phyloP scores from a whole-genome alignment of 1,140 invertebrate genomes.

The Calephelis nemesis region DNA sequence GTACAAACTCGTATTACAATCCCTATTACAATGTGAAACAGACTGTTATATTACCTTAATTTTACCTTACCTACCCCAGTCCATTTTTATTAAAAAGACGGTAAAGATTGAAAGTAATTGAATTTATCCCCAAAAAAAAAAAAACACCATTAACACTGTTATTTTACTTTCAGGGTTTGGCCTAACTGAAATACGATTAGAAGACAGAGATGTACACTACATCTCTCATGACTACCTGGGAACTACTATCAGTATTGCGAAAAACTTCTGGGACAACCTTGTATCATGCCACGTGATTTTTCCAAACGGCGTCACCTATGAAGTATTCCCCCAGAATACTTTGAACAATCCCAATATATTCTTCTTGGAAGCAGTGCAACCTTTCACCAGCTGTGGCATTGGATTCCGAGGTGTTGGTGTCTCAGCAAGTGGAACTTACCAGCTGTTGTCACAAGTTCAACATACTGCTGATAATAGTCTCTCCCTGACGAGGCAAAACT shows the following conservation, averaged over 20 bases:
- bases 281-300: constrained; percentile 41
- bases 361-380: constrained; percentile 28
- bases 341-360: constrained; percentile 32
- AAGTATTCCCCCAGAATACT: constrained; percentile 43
- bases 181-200: constrained; percentile 39
- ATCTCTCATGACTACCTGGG: constrained; percentile 38
- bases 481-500: constrained; percentile 41
- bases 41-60: too few relatives aligned
- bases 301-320: constrained; percentile 41
- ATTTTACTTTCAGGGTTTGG: constrained; percentile 36
- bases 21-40: too few relatives aligned
- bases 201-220: constrained; percentile 31
- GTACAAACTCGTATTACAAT: too few relatives aligned
- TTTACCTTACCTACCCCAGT: too few relatives aligned
- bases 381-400: constrained; percentile 42
- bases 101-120: too few relatives aligned
- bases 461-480: constrained; percentile 32
- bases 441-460: constrained; percentile 40
- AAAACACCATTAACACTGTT: not conserved
- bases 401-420: constrained; percentile 37
- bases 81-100: too few relatives aligned
- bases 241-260: constrained; percentile 38
- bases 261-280: constrained; percentile 39
- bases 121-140: too few relatives aligned
- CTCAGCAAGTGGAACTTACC: constrained; percentile 46